Evolutionary conservation across 2,888 invertebrate genomes (phyloP), one percentile per base, ranked within the genome.

Genomic region (Protophormia terraenovae): DNA sequence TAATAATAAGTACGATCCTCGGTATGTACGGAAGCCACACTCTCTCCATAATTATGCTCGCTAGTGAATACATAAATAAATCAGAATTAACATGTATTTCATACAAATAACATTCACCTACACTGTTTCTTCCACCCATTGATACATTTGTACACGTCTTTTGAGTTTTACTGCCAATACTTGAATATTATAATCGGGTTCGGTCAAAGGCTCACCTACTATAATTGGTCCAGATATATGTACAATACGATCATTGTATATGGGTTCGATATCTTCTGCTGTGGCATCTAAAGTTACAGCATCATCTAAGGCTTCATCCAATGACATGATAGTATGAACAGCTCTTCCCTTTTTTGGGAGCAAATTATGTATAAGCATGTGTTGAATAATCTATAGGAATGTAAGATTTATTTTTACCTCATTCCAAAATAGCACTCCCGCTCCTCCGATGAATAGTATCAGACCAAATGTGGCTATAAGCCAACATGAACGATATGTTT

Each of bases 111-210:
- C 32, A 10, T 12, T 1, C 22, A 88, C 90, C 86, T 89, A 91
- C 89, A 92, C 88, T 0, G 90, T 87, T 82, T 97, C 96, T 89
- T 98, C 98, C 78, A 97, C 95, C 98, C 98, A 98, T 90, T 98
- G 98, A 91, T 96, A 98, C 97, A 98, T 98, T 92, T 98, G 98
- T 0, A 97, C 98, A 77, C 97, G 93, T 83, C 97, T 94, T 89
- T 96, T 96, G 29, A 98, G 92, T 91, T 97, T 97, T 0, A 97
- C 97, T 2, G 97, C 96, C 88, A 96, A 94, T 1, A 98, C 95
- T 84, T 96, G 95, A 64, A 98, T 95, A 79, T 97, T 97, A 91
- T 98, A 98, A 83, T 96, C 96, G 0, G 96, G 96, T 90, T 98
- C 98, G 0, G 96, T 96, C 78, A 97, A 94, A 6, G 97, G 97